Conservation (phyloP, 2,797 vertebrate genomes). For the Danionella dracula region DNA sequence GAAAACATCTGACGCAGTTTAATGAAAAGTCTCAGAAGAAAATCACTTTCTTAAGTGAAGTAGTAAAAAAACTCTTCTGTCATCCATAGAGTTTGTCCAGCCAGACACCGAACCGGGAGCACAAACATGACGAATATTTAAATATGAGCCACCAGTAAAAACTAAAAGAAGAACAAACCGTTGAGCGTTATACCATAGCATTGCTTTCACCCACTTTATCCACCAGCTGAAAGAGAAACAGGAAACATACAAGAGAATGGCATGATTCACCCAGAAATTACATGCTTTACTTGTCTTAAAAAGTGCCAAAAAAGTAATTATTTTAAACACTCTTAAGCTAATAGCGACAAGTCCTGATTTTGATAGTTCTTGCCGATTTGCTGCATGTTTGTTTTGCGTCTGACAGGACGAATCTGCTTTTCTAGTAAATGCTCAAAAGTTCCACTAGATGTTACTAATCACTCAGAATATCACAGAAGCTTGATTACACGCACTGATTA, state of each 20-base stretch:
- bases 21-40: conserved; percentile 36
- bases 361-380: too few relatives aligned
- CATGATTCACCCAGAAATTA: neutral
- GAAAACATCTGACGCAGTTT: conserved; percentile 48
- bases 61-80: conserved; percentile 50
- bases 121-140: conserved; percentile 58
- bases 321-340: too few relatives aligned
- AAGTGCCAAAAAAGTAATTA: too few relatives aligned
- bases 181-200: conserved; percentile 89
- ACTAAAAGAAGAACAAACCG: conserved; percentile 40
- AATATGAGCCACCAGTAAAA: conserved; percentile 61
- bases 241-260: neutral
- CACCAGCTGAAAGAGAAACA: conserved; percentile 78
- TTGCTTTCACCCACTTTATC: conserved; percentile 95
- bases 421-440: too few relatives aligned
- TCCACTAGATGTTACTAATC: too few relatives aligned
- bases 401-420: too few relatives aligned
- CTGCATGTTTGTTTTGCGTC: too few relatives aligned
- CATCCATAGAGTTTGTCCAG: conserved; percentile 42
- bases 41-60: conserved; percentile 34
- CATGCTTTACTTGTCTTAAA: neutral
- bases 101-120: conserved; percentile 42
- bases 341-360: too few relatives aligned
- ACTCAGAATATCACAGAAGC: too few relatives aligned
- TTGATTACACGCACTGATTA: too few relatives aligned